These are phyloP conservation scores for Arctia plantaginis DNA, from an alignment of 2,888 invertebrate genomes.

Conservation along the genomic window DNA sequence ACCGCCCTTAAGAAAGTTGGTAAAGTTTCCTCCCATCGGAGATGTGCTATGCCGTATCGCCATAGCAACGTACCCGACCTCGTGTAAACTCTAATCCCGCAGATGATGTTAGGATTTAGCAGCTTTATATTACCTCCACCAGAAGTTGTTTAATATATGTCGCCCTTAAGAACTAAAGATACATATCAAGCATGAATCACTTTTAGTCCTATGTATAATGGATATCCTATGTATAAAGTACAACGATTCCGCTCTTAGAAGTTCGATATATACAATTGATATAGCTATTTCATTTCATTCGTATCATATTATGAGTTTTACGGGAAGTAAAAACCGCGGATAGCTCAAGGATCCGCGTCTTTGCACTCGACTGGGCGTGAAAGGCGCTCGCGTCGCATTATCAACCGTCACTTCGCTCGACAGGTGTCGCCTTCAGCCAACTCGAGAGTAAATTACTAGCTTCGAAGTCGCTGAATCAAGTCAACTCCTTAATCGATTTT, in stretches of 20 bases:
- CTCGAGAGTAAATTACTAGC: slow-evolving; percentile 86
- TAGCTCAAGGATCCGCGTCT: slow-evolving; percentile 61
- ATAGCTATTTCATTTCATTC: slow-evolving; percentile 18
- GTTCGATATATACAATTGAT: slow-evolving; percentile 6
- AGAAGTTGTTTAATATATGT: slow-evolving; percentile 77
- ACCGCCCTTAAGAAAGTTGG: slow-evolving; percentile 85
- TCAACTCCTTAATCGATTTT: slow-evolving; percentile 82
- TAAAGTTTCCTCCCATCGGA: slow-evolving; percentile 80
- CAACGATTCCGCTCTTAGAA: not conserved
- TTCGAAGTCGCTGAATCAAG: slow-evolving; percentile 84
- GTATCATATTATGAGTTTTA: slow-evolving; percentile 31
- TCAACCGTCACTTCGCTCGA: slow-evolving; percentile 83
- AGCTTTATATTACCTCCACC: slow-evolving; percentile 78
- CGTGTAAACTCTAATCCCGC: slow-evolving; percentile 83
- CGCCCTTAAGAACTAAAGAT: slow-evolving; percentile 54
- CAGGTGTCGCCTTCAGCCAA: slow-evolving; percentile 86
- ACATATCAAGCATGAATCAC: slow-evolving; percentile 37
- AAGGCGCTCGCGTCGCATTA: slow-evolving; percentile 83
- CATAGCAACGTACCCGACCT: slow-evolving; percentile 71
- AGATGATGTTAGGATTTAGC: slow-evolving; percentile 83
- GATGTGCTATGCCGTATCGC: slow-evolving; percentile 75
- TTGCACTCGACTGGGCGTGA: slow-evolving; percentile 77
- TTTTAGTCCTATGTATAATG: not conserved
- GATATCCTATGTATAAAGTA: slow-evolving; percentile 8
- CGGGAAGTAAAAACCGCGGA: slow-evolving; percentile 51